phyloP scores from a whole-genome alignment of 2,888 invertebrate genomes.

The Xiphydria camelus region DNA sequence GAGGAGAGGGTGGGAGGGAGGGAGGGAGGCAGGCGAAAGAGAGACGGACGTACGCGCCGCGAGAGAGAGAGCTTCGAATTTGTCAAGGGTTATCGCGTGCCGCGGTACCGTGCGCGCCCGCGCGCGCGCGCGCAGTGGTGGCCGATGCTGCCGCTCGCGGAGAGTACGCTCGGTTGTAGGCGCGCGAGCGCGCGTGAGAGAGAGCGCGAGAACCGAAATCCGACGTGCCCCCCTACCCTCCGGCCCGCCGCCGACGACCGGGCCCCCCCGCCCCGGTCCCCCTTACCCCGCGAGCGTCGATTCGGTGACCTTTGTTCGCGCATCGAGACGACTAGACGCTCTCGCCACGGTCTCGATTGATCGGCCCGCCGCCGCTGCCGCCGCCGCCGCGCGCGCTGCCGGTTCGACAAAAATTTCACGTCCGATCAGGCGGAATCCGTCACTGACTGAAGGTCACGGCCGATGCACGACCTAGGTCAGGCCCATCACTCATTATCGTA shows the following conservation, averaged over 20 bases:
- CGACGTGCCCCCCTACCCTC: too few relatives aligned
- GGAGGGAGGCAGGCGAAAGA: background rate
- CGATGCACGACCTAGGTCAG: conserved; percentile 54
- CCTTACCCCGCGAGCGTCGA: background rate
- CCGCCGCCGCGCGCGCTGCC: background rate
- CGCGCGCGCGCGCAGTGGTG: background rate
- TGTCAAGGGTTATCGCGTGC: conserved; percentile 32
- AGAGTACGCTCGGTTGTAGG: too few relatives aligned
- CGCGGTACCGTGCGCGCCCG: background rate
- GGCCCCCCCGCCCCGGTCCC: background rate
- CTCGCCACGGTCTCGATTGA: too few relatives aligned
- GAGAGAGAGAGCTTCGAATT: too few relatives aligned
- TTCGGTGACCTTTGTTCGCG: background rate
- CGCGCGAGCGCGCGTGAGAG: too few relatives aligned
- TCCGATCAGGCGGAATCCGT: background rate
- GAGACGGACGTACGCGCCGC: conserved; percentile 3
- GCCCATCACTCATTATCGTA: conserved; percentile 50
- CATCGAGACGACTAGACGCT: conserved; percentile 2
- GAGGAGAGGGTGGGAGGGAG: conserved; percentile 4
- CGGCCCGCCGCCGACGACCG: too few relatives aligned
- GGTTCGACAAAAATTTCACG: conserved; percentile 26
- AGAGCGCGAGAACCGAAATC: too few relatives aligned
- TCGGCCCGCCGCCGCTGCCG: background rate
- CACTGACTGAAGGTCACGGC: conserved; percentile 50
- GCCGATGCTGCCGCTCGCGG: too few relatives aligned